Evolutionary conservation across 2,113 vertebrate genomes (phyloP), one percentile per base, ranked within the genome.

Genomic region (Colinus virginianus): DNA sequence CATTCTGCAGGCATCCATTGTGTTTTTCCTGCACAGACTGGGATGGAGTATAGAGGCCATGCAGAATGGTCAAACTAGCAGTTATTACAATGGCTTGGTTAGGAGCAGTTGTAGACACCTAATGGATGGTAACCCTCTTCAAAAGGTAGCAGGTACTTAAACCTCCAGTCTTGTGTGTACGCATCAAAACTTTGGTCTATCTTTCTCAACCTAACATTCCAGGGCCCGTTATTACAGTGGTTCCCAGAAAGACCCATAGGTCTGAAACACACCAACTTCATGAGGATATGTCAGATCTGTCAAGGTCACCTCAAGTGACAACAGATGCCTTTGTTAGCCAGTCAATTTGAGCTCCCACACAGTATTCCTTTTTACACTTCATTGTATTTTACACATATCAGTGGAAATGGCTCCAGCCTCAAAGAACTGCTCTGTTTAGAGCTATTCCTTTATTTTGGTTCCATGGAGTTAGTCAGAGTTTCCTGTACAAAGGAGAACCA

Each of bases 1-100:
- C 12, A 36, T 6, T 40, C 19, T 63, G 6, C 14, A 46, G 6
- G 8, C 3, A 12, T 32, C 43, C 49, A 6, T 15, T 0, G 0
- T 58, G 30, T 23, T 9, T 4, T 11, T 59, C 20, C 20, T 49
- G 9, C 58, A n/a, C 8, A 61, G 49, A 19, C 18, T 12, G 12
- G 36, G 32, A 32, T 32, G 55, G 13, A 16, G 6, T 55, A 8
- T 12, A 45, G 42, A 56, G 17, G 11, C 5, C 28, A 26, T 11
- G 3, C 1, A 84, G 34, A 75, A 43, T 6, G 28, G 17, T 53
- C 17, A 40, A 28, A 78, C 46, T 5, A 30, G 1, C 61, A 34
- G 6, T n/a, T 74, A 30, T 23, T 83, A 18, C 23, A 59, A 7
- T 22, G 46, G 19, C 10, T 63, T 66, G 30, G 6, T 51, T 20